Conservation (phyloP, 2,113 vertebrate genomes). For the Gobius niger region DNA sequence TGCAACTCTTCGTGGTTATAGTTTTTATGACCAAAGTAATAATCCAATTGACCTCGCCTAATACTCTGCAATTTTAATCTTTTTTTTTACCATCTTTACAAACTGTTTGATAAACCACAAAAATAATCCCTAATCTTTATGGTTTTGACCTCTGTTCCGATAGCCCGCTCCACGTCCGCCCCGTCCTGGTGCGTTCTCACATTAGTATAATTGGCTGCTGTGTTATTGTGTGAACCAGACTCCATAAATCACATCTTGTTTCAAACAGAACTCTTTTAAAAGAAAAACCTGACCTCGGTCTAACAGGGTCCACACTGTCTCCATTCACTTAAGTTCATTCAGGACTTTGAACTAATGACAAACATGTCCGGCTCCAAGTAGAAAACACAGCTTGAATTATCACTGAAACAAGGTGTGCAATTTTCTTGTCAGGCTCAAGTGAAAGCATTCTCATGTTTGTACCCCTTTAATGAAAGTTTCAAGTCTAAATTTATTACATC, state of each 20-base stretch:
- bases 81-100: no score
- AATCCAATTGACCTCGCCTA: no score
- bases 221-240: background rate
- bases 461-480: no score
- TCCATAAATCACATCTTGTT: background rate
- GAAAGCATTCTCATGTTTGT: no score
- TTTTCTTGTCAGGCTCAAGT: no score
- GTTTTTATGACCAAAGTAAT: no score
- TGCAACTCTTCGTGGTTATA: no score
- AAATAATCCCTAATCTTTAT: background rate
- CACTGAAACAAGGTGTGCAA: background rate
- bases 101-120: background rate
- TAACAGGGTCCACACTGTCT: constrained; percentile 7
- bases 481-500: no score
- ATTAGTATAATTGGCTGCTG: constrained; percentile 8
- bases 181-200: background rate
- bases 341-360: constrained; percentile 11
- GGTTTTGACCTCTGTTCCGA: background rate
- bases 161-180: background rate
- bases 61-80: no score
- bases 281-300: constrained; percentile 1
- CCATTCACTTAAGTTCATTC: constrained; percentile 24
- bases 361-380: background rate
- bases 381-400: background rate
- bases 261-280: background rate